Conservation (phyloP, 2,113 vertebrate genomes). For the Chaetodon trifascialis region DNA sequence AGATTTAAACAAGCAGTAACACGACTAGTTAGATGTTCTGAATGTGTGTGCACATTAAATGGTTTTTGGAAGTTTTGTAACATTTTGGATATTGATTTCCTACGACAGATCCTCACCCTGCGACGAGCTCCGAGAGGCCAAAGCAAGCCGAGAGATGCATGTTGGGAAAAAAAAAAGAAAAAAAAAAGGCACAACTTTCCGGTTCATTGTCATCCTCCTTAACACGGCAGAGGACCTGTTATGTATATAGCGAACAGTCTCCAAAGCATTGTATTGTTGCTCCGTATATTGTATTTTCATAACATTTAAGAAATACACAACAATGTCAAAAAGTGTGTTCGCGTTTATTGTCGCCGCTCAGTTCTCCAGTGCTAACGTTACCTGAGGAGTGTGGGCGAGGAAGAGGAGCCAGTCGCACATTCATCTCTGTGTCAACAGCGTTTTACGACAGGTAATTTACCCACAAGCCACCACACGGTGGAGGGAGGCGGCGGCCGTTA, state of each 20-base stretch:
- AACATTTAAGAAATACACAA: conserved; percentile 82
- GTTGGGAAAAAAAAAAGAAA: conserved; percentile 39
- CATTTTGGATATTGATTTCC: conserved; percentile 71
- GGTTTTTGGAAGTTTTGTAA: conserved; percentile 79
- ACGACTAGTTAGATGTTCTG: conserved; percentile 80
- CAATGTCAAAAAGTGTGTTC: conserved; percentile 66
- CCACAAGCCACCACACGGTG: conserved; percentile 30
- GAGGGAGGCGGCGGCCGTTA: conserved; percentile 41
- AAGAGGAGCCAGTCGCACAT: conserved; percentile 16
- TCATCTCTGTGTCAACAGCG: conserved; percentile 28
- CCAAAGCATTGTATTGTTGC: conserved; percentile 79
- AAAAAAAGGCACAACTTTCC: conserved; percentile 63
- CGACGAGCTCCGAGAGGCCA: conserved; percentile 47
- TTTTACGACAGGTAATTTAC: conserved; percentile 47
- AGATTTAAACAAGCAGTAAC: conserved; percentile 84
- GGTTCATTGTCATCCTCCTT: conserved; percentile 63
- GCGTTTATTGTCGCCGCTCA: conserved; percentile 57
- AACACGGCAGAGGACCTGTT: conserved; percentile 59
- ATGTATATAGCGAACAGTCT: conserved; percentile 73
- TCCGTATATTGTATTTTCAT: conserved; percentile 85
- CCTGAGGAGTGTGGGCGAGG: conserved; percentile 9
- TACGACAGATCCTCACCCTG: conserved; percentile 37
- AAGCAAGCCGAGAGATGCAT: conserved; percentile 68
- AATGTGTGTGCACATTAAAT: conserved; percentile 90
- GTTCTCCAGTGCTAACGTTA: conserved; percentile 11